Evolutionary conservation across 2,888 invertebrate species (phyloP), one percentile per base, ranked within the genome.

Genomic region (Pilophorus perplexus): DNA sequence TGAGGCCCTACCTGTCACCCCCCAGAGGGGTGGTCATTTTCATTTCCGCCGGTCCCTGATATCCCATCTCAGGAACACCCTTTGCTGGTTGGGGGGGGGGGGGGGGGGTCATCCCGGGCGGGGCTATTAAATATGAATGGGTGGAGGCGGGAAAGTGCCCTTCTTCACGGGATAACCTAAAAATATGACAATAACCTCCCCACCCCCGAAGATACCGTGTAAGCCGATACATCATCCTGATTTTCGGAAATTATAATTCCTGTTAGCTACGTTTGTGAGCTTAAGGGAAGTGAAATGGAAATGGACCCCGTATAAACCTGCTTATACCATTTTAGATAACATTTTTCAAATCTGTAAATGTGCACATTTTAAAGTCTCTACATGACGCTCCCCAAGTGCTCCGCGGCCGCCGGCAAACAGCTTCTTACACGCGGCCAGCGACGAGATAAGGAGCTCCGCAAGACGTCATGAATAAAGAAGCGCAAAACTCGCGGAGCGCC

Each of bases 201-300:
- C n/a, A 12, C 44, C 18, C 18, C 14, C 18, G 22, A 48, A 62
- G 46, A 48, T 64, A 50, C 64, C n/a, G n/a, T n/a, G n/a, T 37
- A 28, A 23, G 20, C 38, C 33, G 64, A 64, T 64, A 28, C 64
- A 64, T 64, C 48, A 50, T 38, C 50, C 50, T 22, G 50, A 64
- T n/a, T 64, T 64, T 64, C 64, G 64, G 64, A 64, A 64, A 64
- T 64, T 64, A 50, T 64, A 64, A 64, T 64, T 59, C 59, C 59
- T 59, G 59, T 59, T 52, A 3, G 27, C 52, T 28, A n/a, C n/a
- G n/a, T n/a, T n/a, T n/a, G n/a, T n/a, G n/a, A n/a, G n/a, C n/a
- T n/a, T n/a, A n/a, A n/a, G n/a, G n/a, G n/a, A n/a, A n/a, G n/a
- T n/a, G n/a, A n/a, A n/a, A n/a, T n/a, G n/a, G n/a, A n/a, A n/a